phyloP scores from a whole-genome alignment of 2,888 invertebrate genomes.

The Sarcophaga caerulescens region DNA sequence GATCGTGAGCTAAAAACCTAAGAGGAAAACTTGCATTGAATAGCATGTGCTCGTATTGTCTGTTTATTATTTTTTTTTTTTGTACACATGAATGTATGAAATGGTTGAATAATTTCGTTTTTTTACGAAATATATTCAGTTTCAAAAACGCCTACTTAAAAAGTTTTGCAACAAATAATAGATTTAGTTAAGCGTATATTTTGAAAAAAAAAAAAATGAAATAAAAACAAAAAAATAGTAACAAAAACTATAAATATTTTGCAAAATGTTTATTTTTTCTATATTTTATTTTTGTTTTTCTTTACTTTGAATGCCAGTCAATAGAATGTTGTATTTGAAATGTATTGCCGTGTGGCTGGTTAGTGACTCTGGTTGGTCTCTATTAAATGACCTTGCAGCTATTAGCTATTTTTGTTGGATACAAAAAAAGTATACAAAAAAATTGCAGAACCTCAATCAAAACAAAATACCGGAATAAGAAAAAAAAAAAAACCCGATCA shows the following conservation, averaged over 20 bases:
- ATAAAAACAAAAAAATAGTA: background rate
- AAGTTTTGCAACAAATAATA: constrained; percentile 51
- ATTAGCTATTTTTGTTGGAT: constrained; percentile 2
- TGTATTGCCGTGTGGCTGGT: background rate
- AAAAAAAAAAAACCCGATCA: too few species aligned
- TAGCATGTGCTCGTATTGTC: too few species aligned
- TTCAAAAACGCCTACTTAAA: constrained; percentile 47
- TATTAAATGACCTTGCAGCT: constrained; percentile 54
- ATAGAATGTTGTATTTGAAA: constrained; percentile 19
- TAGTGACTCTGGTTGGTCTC: constrained; percentile 13
- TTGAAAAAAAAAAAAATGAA: background rate
- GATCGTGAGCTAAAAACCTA: too few species aligned
- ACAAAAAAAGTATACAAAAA: constrained; percentile 1
- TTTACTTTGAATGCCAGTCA: background rate
- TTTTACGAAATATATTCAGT: background rate
- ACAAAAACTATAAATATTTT: background rate
- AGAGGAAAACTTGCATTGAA: too few species aligned
- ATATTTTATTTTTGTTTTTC: background rate
- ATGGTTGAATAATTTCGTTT: background rate
- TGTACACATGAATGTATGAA: background rate
- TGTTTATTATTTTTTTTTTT: too few species aligned
- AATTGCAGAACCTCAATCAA: background rate
- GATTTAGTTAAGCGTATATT: constrained; percentile 35
- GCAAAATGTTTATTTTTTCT: background rate
- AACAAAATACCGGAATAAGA: background rate